Conservation (phyloP, 2,797 vertebrate species). For the Phoeniculus purpureus region DNA sequence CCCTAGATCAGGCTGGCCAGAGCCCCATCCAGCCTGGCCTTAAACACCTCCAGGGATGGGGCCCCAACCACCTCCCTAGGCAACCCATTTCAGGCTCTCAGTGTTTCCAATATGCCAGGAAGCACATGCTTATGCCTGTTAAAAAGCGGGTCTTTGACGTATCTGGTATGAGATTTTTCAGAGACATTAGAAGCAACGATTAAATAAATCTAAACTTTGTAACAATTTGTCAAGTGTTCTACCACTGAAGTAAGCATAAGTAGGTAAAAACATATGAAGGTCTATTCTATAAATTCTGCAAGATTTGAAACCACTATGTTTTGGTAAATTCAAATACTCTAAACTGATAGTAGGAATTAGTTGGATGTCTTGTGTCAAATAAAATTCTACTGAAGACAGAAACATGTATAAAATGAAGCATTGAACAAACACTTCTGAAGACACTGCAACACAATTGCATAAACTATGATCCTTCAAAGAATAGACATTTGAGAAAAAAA, state of each 20-base stretch:
- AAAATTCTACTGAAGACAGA: background rate
- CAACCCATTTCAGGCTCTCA: no score
- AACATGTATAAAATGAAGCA: background rate
- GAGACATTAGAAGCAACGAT: background rate
- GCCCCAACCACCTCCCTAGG: no score
- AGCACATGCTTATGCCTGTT: background rate
- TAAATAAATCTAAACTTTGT: background rate
- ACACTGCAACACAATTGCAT: background rate
- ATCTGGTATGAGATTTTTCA: conserved; percentile 20
- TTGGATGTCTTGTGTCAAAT: background rate
- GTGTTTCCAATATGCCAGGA: background rate
- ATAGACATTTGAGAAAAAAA: background rate
- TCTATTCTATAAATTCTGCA: background rate
- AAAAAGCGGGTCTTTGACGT: background rate
- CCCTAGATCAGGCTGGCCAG: no score
- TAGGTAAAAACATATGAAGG: background rate
- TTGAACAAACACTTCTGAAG: background rate
- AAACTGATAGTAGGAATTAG: background rate
- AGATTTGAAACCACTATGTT: background rate
- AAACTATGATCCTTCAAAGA: background rate
- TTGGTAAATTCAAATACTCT: background rate
- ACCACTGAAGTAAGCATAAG: background rate
- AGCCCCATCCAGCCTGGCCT: no score
- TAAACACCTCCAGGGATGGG: no score
- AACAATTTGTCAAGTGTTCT: background rate